Evolutionary conservation across 2,888 invertebrate genomes (phyloP), one percentile per base, ranked within the genome.

Genomic region (Arrhopalites spinosus): DNA sequence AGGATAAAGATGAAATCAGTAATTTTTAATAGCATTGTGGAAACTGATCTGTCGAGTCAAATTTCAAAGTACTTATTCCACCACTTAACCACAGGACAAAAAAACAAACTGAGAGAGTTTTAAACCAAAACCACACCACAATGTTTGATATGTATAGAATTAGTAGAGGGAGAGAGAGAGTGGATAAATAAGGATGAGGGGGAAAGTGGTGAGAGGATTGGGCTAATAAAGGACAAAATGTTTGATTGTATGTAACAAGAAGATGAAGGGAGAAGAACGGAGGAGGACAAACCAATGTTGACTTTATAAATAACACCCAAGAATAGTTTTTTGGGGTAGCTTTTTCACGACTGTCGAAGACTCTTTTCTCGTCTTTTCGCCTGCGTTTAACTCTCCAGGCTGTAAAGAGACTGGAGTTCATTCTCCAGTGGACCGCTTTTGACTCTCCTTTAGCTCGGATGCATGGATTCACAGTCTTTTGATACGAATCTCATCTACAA

Each of bases 1-100:
- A 45, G 20, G 13, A 61, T 30, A 23, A 71, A 27, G 20, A 71
- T 20, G 61, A 71, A 71, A 71, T 61, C 61, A 36, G 61, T 25
- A 43, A 5, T 43, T n/a, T 15, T 25, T 59, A 63, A 8, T 2
- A 71, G n/a, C 43, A 61, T 61, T 36, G 45, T 27, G 53, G 29
- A 29, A 27, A 3, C 27, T 50, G 5, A 15, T 11, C 45, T 59
- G 2, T 59, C 27, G 20, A 56, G 56, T 8, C 7, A 23, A 23
- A 45, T 7, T 47, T 47, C 7, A 47, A 47, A 47, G 23, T 20
- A 59, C 13, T 59, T 59, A 59, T n/a, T 2, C 11, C 23, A 59
- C 1, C 11, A 59, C 36, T 13, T 36, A 66, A 3, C 25, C 30
- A n/a, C 36, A 64, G 30, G 8, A n/a, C 36, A 27, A 25, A 30